Evolutionary conservation across 2,888 invertebrate species (phyloP).

Genomic region (Dendrolimus houi): DNA sequence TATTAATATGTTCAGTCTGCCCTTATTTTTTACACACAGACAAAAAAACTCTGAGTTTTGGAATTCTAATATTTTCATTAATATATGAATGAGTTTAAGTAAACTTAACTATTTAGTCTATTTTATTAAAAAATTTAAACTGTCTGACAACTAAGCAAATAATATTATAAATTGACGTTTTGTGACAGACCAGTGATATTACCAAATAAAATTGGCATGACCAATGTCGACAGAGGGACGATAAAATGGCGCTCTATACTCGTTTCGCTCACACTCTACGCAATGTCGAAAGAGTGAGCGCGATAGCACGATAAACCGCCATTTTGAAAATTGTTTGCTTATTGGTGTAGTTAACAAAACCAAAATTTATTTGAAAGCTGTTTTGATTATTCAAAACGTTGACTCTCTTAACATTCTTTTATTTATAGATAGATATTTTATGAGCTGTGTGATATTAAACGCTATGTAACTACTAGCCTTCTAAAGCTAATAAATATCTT

Average conservation of each 20-base stretch:
- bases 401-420: constrained; percentile 8
- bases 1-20: no score
- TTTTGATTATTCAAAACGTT: constrained; percentile 10
- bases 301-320: not conserved
- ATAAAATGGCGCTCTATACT: not conserved
- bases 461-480: constrained; percentile 4
- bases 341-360: constrained; percentile 10
- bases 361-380: constrained; percentile 14
- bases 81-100: no score
- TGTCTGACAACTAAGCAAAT: no score
- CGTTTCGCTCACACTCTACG: not conserved
- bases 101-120: no score
- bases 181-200: not conserved
- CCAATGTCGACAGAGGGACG: not conserved
- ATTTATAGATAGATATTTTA: not conserved
- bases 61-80: no score
- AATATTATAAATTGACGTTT: no score
- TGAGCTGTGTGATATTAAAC: not conserved
- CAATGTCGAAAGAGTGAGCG: not conserved
- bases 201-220: not conserved
- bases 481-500: no score
- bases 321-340: constrained; percentile 9
- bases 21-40: no score
- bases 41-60: no score
- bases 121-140: no score